These are phyloP conservation scores for Oryzias celebensis DNA, from an alignment of 2,113 vertebrate genomes.

Conservation along the genomic window DNA sequence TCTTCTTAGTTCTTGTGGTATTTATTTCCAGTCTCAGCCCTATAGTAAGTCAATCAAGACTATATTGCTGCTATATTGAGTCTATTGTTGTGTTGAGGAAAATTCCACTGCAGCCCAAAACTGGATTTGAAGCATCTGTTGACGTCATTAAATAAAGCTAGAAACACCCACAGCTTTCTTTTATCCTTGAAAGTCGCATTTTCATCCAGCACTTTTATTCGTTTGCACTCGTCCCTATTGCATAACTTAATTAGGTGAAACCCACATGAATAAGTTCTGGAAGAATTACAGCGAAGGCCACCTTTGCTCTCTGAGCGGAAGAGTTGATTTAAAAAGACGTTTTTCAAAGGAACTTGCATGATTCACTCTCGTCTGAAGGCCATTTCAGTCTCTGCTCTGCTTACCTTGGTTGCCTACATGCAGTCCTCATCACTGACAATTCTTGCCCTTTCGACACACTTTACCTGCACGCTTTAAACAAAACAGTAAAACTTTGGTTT, in stretches of 20 bases:
- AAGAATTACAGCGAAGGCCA: conserved; percentile 18
- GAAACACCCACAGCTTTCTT: too few species aligned
- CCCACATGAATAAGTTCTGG: conserved; percentile 8
- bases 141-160: too few species aligned
- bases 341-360: not conserved
- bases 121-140: too few species aligned
- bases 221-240: too few species aligned
- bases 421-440: conserved; percentile 7
- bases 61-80: too few species aligned
- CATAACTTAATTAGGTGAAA: not conserved
- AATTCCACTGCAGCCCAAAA: too few species aligned
- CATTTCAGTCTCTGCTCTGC: not conserved
- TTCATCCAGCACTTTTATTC: too few species aligned
- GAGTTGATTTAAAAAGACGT: not conserved
- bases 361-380: not conserved
- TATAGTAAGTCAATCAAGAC: too few species aligned
- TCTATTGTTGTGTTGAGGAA: too few species aligned
- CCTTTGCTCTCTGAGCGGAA: conserved; percentile 9
- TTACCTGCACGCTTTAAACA: not conserved
- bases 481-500: not conserved
- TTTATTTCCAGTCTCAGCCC: too few species aligned
- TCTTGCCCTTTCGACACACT: conserved; percentile 1
- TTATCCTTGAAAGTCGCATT: too few species aligned
- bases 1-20: too few species aligned
- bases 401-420: not conserved